A percentile compares a stretch with the other conserved stretches of the same genome.
These are phyloP conservation scores for Philonicus albiceps DNA, from an alignment of 2,888 invertebrate genomes.

Conservation along the genomic window DNA sequence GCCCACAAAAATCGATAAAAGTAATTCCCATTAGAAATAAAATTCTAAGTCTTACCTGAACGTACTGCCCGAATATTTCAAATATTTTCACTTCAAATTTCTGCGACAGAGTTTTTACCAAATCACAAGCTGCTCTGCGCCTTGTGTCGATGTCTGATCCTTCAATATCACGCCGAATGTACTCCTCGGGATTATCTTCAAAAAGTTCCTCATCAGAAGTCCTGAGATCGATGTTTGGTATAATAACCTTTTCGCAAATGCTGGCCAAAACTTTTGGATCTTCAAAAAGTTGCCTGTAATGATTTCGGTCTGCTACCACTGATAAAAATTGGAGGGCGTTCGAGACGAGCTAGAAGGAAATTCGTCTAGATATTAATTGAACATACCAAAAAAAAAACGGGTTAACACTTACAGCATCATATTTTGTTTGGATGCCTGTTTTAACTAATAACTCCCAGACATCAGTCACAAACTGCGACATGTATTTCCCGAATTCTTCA, in stretches of 20 bases:
- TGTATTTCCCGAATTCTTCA: conserved; percentile 92
- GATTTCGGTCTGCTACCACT: conserved; percentile 89
- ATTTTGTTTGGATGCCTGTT: conserved; percentile 86
- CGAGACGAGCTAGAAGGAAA: conserved; percentile 80
- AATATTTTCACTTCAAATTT: conserved; percentile 90
- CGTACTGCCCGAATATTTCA: conserved; percentile 86
- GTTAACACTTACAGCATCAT: conserved; percentile 76
- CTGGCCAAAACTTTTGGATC: conserved; percentile 84
- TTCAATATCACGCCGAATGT: conserved; percentile 94
- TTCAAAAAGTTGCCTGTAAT: conserved; percentile 89
- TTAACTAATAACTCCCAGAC: conserved; percentile 91
- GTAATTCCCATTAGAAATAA: neutral
- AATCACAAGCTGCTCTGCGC: conserved; percentile 94
- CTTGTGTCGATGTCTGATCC: conserved; percentile 98
- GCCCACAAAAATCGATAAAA: neutral
- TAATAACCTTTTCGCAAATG: conserved; percentile 98
- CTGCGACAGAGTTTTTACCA: conserved; percentile 88
- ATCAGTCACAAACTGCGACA: conserved; percentile 91
- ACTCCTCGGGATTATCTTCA: conserved; percentile 98
- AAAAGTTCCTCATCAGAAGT: conserved; percentile 95
- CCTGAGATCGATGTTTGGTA: conserved; percentile 97
- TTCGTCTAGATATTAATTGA: neutral
- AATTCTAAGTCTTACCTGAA: conserved; percentile 66
- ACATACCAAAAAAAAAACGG: neutral
- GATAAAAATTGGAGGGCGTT: conserved; percentile 95